Evolutionary conservation across 2,113 vertebrate species (phyloP).

Genomic region (Cephalopterus ornatus): DNA sequence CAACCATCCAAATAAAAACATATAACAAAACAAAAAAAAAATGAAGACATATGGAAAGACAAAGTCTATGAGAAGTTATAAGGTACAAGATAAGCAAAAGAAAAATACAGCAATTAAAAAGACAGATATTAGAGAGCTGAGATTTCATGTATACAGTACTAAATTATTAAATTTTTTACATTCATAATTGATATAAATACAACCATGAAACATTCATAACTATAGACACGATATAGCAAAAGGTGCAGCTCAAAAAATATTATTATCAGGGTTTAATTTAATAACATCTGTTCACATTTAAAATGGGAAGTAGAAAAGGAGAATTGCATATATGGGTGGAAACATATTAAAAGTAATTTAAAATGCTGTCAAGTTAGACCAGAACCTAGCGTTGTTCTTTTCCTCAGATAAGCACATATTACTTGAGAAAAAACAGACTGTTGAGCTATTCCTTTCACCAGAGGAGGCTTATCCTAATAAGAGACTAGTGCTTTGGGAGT

Average conservation of each 20-base stretch:
- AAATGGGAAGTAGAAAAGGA: not conserved
- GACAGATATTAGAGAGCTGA: not conserved
- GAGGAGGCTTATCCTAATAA: not conserved
- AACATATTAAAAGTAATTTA: not conserved
- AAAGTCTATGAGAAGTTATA: not conserved
- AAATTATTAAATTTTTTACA: not conserved
- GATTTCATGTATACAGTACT: not conserved
- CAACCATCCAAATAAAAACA: not conserved
- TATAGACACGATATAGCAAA: not conserved
- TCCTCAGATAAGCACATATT: not conserved
- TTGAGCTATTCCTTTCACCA: not conserved
- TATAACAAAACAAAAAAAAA: fast-evolving
- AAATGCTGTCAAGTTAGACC: not conserved
- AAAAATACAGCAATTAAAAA: not conserved
- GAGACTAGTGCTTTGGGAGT: not conserved
- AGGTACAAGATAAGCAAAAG: not conserved
- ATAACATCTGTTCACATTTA: not conserved
- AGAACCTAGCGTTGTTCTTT: not conserved
- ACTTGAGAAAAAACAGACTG: not conserved
- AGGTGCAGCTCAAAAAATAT: not conserved
- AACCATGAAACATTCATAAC: not conserved
- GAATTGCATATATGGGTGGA: not conserved
- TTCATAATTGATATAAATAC: not conserved
- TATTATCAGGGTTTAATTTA: not conserved
- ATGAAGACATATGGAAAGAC: not conserved